Evolutionary conservation across 92 coral and sea anemone genomes (phyloP), one percentile per base, ranked within the genome.

Genomic region (Meandrina meandrites): DNA sequence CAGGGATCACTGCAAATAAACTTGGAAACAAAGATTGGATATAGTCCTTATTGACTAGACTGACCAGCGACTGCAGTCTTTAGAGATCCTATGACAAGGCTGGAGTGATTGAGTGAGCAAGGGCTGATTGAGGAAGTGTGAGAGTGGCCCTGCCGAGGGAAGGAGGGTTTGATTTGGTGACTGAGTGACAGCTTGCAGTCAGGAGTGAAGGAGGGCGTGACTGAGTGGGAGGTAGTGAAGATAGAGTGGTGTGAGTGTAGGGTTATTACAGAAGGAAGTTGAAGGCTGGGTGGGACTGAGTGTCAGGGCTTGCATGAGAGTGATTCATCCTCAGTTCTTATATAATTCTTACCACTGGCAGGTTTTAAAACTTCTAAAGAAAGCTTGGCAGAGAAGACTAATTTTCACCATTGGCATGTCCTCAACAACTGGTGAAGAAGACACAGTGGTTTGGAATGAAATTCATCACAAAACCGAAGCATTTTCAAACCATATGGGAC

Each of bases 381-480:
- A 87, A 64, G 98, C 99, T 53, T 96, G 96, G 94, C 88, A 88
- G 3, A 90, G 99, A n/a, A 91, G 98, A 75, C 93, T 96, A 22
- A 83, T 89, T 45, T 96, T 96, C 83, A 91, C 99, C 4, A 85
- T 96, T 54, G 99, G 94, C 3, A 91, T 91, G 4, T 96, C 99
- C 1, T 83, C 91, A 22, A 96, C 99, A 70, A 94, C 95, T 64
- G 99, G 97, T 6, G 90, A 79, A 47, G 92, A 95, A 31, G 91
- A 92, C 76, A 92, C 96, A 1, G 94, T 96, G 37, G 98, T 95
- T 1, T 96, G 99, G 99, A 96, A 96, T 83, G 99, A 95, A 75
- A 96, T 96, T 48, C 99, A 96, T 79, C 99, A 96, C 90, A 96
- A 96, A 84, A 95, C 99, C 3, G 99, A 96, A 82, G 84, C 96